Base-by-base conservation (phyloP, 2,797 vertebrate genomes). In the Poecile montanus region DNA sequence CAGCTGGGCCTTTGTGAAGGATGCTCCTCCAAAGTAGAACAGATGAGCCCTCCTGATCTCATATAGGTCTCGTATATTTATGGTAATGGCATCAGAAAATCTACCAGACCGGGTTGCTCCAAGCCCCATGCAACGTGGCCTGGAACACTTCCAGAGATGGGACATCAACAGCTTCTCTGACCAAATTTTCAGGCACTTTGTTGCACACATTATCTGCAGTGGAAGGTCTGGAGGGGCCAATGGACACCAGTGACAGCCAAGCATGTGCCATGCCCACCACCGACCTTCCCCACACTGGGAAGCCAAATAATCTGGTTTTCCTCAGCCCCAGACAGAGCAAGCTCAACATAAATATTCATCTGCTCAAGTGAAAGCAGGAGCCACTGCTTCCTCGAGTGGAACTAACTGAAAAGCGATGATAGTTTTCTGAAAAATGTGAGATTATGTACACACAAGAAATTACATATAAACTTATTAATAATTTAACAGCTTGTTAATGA, bases 361-460 rank as follows among this genome's bases (percentile, higher is more conserved):
- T 97, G 97, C 97, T 91, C 96, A 83, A 96, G 81, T 85, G 97
- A 97, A 98, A 98, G 97, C 97, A 96, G 97, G 97, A 97, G 97
- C 95, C 96, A 97, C 97, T 98, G 97, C 97, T 97, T 97, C 96
- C 97, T 98, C 88, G 22, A 98, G 98, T 98, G 98, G 98, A 99
- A 98, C 98, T 98, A 98, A 98, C 98, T 97, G 97, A 94, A 98
- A 98, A 98, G 98, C 96, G 95, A 98, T 98, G 98, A 98, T 97
- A 96, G 97, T 96, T 98, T 98, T 98, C 97, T 98, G 98, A 98
- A 97, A 88, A 97, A 97, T 87, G 96, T 47, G 67, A 97, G 98
- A 98, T 98, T 97, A 97, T 97, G 98, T 97, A 97, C 97, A 96
- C 97, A 96, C 97, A 97, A 96, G 95, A 97, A 98, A 98, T 98